phyloP scores from a whole-genome alignment of 2,888 invertebrate genomes.

The Cylloceria caligata region DNA sequence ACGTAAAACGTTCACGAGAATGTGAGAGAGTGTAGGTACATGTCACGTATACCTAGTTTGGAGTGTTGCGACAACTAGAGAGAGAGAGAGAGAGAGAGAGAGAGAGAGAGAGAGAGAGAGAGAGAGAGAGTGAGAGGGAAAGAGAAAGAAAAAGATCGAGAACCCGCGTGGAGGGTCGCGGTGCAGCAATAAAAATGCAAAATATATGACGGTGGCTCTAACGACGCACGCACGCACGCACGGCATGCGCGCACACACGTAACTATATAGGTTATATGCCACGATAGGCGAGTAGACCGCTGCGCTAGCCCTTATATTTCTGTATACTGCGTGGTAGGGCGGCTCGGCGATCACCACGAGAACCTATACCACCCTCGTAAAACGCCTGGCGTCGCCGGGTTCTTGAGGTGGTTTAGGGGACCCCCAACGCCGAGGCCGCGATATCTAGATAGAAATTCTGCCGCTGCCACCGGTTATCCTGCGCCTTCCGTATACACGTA shows the following conservation, averaged over 20 bases:
- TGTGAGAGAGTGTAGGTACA: constrained; percentile 24
- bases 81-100: background rate
- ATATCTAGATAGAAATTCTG: constrained; percentile 68
- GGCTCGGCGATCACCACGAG: constrained; percentile 39
- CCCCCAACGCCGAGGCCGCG: constrained; percentile 62
- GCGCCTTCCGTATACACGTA: constrained; percentile 29
- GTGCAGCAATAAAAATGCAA: constrained; percentile 80
- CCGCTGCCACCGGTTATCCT: constrained; percentile 35
- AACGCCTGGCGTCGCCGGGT: constrained; percentile 62
- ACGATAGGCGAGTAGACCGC: constrained; percentile 27
- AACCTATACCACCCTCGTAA: constrained; percentile 71
- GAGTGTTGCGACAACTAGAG: constrained; percentile 28
- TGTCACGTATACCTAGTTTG: constrained; percentile 36
- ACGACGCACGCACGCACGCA: constrained; percentile 76
- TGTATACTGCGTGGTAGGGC: constrained; percentile 39
- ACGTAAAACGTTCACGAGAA: constrained; percentile 25
- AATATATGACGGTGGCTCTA: constrained; percentile 76
- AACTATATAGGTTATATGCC: background rate
- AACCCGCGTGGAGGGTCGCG: constrained; percentile 69
- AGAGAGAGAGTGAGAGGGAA: background rate
- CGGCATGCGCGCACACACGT: constrained; percentile 63
- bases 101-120: background rate
- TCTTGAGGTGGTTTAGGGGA: constrained; percentile 59
- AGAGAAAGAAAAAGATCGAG: background rate
- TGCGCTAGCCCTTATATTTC: constrained; percentile 52